These are phyloP conservation scores for Lagopus muta DNA, from an alignment of 2,113 vertebrate genomes.

Conservation along the genomic window DNA sequence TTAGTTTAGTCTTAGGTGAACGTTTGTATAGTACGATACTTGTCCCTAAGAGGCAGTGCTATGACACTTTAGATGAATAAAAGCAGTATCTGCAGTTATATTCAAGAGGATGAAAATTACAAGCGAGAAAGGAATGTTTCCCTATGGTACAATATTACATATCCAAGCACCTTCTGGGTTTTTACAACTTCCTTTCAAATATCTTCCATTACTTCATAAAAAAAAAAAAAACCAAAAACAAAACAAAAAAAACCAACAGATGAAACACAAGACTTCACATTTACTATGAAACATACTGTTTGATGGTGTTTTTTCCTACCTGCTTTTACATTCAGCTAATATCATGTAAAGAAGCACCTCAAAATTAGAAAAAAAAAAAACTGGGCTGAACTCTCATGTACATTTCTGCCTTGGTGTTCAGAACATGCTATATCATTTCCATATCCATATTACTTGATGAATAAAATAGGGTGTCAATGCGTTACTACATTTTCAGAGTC, in stretches of 20 bases:
- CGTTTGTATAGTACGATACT: background rate
- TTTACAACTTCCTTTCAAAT: slow-evolving; percentile 35
- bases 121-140: slow-evolving; percentile 58
- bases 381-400: background rate
- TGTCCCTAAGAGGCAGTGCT: slow-evolving; percentile 48
- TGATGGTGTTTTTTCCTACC: background rate
- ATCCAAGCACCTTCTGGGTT: background rate
- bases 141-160: slow-evolving; percentile 25
- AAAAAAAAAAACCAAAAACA: too few species aligned
- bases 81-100: background rate
- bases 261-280: background rate
- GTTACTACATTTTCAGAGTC: background rate
- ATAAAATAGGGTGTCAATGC: background rate
- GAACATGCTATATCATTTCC: background rate
- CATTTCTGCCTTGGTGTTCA: background rate
- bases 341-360: background rate
- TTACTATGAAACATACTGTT: background rate
- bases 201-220: background rate
- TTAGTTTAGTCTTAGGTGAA: slow-evolving; percentile 10
- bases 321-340: background rate
- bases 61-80: slow-evolving; percentile 47
- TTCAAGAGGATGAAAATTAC: slow-evolving; percentile 43
- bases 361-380: background rate
- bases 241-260: too few species aligned
- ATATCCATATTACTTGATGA: background rate